phyloP scores from a whole-genome alignment of 53 echinoderm and acorn worm species.

The Patiria pectinifera region DNA sequence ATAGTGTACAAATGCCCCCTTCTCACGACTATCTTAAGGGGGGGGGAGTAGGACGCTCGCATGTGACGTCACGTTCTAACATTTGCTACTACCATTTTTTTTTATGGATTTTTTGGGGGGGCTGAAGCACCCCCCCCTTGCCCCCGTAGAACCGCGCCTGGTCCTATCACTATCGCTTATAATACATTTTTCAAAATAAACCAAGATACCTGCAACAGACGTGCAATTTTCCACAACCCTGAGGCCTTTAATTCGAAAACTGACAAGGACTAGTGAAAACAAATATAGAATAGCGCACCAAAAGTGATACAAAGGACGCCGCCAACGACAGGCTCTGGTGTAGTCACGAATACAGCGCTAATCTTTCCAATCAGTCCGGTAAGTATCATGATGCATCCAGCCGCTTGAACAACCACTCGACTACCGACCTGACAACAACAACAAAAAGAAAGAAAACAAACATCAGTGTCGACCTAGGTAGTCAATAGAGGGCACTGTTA shows the following conservation, averaged over 20 bases:
- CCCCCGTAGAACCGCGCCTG: too few relatives aligned
- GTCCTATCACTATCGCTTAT: neutral
- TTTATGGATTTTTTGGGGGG: too few relatives aligned
- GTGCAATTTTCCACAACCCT: too few relatives aligned
- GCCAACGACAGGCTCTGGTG: constrained; percentile 88
- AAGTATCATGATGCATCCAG: constrained; percentile 79
- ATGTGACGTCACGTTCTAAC: too few relatives aligned
- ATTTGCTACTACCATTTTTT: too few relatives aligned
- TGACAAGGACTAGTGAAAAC: neutral
- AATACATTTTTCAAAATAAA: neutral
- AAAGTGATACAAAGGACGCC: constrained; percentile 94
- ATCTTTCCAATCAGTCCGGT: constrained; percentile 84
- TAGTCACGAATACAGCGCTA: constrained; percentile 79
- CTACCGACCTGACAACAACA: constrained; percentile 78
- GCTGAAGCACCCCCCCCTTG: too few relatives aligned
- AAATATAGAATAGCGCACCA: constrained; percentile 61
- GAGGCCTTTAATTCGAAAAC: too few relatives aligned
- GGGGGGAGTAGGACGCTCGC: too few relatives aligned
- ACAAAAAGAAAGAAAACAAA: neutral
- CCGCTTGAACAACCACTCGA: constrained; percentile 80
- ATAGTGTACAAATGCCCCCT: too few relatives aligned
- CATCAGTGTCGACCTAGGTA: neutral
- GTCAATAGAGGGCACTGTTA: neutral
- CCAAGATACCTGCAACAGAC: too few relatives aligned
- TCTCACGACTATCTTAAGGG: too few relatives aligned